Base-by-base conservation (phyloP, 2,113 vertebrate species). In the Hepsetus odoe region DNA sequence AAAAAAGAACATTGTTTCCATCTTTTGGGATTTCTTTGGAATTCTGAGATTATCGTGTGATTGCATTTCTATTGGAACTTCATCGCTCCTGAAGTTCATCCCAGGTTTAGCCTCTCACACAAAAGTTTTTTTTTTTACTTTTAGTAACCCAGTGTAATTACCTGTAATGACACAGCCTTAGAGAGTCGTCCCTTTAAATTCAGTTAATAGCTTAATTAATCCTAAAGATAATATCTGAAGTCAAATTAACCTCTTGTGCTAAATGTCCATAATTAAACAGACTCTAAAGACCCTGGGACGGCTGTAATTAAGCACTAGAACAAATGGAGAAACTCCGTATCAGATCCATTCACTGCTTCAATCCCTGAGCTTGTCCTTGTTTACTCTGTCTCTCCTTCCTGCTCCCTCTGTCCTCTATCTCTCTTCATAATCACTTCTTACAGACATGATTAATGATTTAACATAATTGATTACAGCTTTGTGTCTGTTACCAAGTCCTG, bases 131-230 rank as follows among this genome's bases (percentile, higher is more conserved):
- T 58, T 59, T n/a, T n/a, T n/a, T n/a, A n/a, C n/a, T n/a, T n/a
- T n/a, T n/a, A n/a, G 6, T 40, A 40, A 22, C 72, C 56, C 0
- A 12, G 1, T 2, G 33, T 79, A 82, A 82, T 75, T 82, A 74
- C 44, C 33, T 3, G 9, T n/a, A n/a, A 64, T 64, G 62, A 30
- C 20, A 1, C 3, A 0, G 46, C 0, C 59, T 79, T 11, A 32
- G 53, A 61, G 76, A 74, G 62, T 30, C 40, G 46, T 40, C 65
- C 65, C 32, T 49, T 75, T 70, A 44, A 28, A 42, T 72, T 35
- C 65, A 76, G 80, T 83, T 76, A 71, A 72, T 76, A 62, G 35
- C 72, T 67, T 65, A 67, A 80, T 83, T 83, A 72, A 83, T 80
- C 77, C 58, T 76, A 67, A 40, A 28, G 67, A 83, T 83, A 71